These are phyloP conservation scores for Falco columbarius DNA, from an alignment of 2,797 vertebrate species.

Conservation along the genomic window DNA sequence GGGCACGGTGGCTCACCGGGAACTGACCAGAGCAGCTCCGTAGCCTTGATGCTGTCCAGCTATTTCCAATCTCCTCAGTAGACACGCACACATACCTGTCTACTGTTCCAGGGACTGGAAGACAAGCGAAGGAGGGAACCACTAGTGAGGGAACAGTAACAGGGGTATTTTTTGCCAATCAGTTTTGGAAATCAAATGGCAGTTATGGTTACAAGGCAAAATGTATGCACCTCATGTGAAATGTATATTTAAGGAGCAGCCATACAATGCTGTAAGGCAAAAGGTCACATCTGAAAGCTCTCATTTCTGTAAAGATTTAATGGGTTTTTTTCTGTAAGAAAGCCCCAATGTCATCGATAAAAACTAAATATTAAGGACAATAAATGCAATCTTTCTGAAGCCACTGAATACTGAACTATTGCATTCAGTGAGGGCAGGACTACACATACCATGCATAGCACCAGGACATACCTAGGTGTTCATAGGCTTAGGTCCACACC, in stretches of 20 bases:
- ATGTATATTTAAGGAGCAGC: not conserved
- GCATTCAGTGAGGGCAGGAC: not conserved
- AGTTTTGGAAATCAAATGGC: not conserved
- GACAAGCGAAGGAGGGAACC: not conserved
- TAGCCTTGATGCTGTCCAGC: not conserved
- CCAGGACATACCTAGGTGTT: not conserved
- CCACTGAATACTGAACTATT: not conserved
- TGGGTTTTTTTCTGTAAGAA: not conserved
- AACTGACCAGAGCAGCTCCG: not conserved
- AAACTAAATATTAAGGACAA: not conserved
- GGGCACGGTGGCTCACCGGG: rapidly evolving
- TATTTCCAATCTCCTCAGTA: not conserved
- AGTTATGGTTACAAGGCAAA: not conserved
- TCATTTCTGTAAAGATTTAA: not conserved
- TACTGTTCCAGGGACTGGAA: not conserved
- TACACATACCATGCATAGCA: not conserved
- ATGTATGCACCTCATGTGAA: not conserved
- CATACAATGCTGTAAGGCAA: not conserved
- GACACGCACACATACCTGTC: not conserved
- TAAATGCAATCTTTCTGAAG: not conserved
- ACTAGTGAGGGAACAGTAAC: not conserved
- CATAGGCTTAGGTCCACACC: not conserved
- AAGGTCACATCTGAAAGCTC: not conserved
- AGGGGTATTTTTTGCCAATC: not conserved
- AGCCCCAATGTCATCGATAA: not conserved